Conservation (phyloP, 2,113 vertebrate species). For the Petromus typicus region DNA sequence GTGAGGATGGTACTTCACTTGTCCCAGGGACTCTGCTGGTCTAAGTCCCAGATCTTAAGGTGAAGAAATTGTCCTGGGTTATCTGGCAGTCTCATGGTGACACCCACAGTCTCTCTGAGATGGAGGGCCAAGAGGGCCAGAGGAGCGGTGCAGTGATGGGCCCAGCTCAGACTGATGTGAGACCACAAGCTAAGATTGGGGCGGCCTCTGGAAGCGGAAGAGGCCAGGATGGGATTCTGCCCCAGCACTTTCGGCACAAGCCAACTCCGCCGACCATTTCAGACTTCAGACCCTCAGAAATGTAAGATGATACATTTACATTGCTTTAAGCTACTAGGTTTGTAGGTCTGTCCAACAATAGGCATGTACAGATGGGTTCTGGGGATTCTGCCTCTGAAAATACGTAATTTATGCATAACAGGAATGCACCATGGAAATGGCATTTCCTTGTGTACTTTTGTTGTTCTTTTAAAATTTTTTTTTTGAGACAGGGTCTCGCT, state of each 20-base stretch:
- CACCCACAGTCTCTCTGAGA: background rate
- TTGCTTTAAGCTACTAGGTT: background rate
- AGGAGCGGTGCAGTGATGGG: background rate
- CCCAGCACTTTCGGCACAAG: too few relatives aligned
- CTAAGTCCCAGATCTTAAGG: background rate
- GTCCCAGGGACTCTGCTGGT: background rate
- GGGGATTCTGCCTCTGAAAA: background rate
- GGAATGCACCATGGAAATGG: background rate
- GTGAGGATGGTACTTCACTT: background rate
- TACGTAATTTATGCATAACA: too few relatives aligned
- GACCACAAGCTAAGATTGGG: background rate
- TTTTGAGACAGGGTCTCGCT: too few relatives aligned
- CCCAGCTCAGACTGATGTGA: background rate
- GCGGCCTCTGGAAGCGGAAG: background rate
- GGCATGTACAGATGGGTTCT: background rate
- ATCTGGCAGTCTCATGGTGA: background rate
- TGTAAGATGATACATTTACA: background rate
- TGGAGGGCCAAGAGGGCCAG: background rate
- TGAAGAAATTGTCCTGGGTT: background rate
- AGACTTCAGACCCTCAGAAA: background rate
- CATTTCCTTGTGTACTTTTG: background rate
- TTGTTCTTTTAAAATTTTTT: too few relatives aligned
- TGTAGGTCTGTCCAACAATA: background rate
- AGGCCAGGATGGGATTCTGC: background rate
- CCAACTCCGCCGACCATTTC: accelerated